Conservation (phyloP, 2,113 vertebrate species). For the human (Homo sapiens) region GRCh38 chr3:136159001-136159500, state of each 20-base stretch:
- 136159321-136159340: not conserved
- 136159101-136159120: not conserved
- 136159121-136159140: not conserved
- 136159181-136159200: not conserved
- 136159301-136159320: not conserved
- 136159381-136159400: too few relatives aligned
- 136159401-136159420: too few relatives aligned
- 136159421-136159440: too few relatives aligned
- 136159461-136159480: too few relatives aligned
- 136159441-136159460: too few relatives aligned
- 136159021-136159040: not conserved
- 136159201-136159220: not conserved
- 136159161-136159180: not conserved
- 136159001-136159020: not conserved
- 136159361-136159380: too few relatives aligned
- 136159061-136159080: not conserved
- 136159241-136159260: not conserved
- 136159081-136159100: not conserved
- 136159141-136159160: not conserved
- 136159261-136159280: not conserved
- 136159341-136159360: not conserved
- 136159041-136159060: not conserved
- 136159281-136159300: not conserved
- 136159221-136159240: not conserved
- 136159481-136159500: too few relatives aligned